phyloP scores from a whole-genome alignment of 2,113 vertebrate species.

The Ovis aries region DNA sequence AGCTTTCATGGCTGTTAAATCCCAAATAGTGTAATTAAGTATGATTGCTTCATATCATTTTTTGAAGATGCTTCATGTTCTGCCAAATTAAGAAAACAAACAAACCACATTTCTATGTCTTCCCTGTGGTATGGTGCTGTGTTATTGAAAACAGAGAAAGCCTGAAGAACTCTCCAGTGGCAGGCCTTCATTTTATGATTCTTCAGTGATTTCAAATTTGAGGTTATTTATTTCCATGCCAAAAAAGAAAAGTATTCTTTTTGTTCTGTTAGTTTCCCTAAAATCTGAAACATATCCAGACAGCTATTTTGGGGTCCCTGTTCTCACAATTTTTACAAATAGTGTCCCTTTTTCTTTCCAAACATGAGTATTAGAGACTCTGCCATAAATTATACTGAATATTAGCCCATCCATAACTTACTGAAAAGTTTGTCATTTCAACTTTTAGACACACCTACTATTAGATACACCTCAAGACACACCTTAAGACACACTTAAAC shows the following conservation, averaged over 20 bases:
- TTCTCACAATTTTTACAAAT: neutral
- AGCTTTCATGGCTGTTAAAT: neutral
- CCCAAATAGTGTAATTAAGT: neutral
- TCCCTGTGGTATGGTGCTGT: neutral
- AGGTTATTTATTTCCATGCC: neutral
- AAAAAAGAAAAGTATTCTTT: neutral
- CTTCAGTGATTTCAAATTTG: neutral
- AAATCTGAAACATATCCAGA: neutral
- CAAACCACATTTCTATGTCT: neutral
- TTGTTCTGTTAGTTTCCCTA: neutral
- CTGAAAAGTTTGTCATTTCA: slow-evolving; percentile 23
- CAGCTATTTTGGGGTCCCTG: neutral
- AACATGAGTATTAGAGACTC: neutral
- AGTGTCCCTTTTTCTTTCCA: neutral
- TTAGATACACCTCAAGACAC: neutral
- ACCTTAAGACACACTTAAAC: neutral
- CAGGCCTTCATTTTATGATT: neutral
- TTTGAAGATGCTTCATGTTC: neutral
- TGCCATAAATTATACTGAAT: neutral
- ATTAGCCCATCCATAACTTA: neutral
- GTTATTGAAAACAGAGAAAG: neutral
- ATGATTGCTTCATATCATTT: neutral
- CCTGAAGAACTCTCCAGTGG: neutral
- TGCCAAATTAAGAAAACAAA: neutral
- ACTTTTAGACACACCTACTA: neutral